Evolutionary conservation across 2,797 vertebrate species (phyloP).

Genomic region (Triplophysa yarkandensis): DNA sequence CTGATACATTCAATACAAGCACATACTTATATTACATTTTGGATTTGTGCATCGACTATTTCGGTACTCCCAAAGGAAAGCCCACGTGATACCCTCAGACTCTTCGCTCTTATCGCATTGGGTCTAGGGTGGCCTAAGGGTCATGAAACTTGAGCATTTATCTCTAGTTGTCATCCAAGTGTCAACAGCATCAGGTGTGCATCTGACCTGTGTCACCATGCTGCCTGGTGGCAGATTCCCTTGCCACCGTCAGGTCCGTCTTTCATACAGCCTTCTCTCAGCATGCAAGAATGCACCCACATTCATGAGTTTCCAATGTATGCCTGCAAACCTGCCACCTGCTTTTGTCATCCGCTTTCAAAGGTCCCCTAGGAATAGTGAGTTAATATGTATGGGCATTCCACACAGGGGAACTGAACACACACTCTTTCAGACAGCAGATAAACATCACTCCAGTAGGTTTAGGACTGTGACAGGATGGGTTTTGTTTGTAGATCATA

Average conservation of each 20-base stretch:
- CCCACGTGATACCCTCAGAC: not conserved
- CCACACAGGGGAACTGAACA: not conserved
- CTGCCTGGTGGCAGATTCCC: not conserved
- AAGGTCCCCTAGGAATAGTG: not conserved
- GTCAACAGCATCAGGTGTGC: constrained; percentile 1
- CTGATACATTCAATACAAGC: not conserved
- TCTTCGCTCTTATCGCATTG: not conserved
- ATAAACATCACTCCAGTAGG: constrained; percentile 19
- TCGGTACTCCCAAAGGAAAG: not conserved
- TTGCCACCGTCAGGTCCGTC: not conserved
- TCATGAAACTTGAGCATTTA: not conserved
- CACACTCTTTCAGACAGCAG: not conserved
- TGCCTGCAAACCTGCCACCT: constrained; percentile 15
- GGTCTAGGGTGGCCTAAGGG: not conserved
- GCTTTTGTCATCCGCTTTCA: constrained; percentile 7
- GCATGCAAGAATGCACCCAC: not conserved
- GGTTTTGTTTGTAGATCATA: constrained; percentile 20
- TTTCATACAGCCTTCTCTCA: constrained; percentile 2
- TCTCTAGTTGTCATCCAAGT: not conserved
- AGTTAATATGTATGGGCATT: not conserved
- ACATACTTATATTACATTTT: not conserved
- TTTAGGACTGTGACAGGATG: not conserved
- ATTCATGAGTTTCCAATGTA: constrained; percentile 3
- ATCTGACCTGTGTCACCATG: not conserved
- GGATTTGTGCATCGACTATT: too few species aligned